Percentiles rank a stretch among this genome's conserved stretches.
phyloP scores from a whole-genome alignment of 2,113 vertebrate genomes.

The Gasterosteus aculeatus region DNA sequence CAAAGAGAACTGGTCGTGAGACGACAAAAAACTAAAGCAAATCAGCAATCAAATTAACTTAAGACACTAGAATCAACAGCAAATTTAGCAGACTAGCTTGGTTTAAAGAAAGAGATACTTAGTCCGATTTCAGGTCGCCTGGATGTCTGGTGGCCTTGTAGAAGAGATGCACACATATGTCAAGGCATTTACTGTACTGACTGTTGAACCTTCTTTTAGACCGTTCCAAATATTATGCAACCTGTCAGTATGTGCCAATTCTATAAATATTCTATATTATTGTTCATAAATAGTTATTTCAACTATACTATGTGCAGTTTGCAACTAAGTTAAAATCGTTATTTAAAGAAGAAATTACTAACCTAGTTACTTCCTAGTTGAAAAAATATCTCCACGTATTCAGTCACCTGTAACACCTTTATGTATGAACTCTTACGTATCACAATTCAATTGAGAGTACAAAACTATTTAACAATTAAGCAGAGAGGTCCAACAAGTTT shows the following conservation, averaged over 20 bases:
- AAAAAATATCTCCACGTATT: neutral
- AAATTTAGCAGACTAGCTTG: too few relatives aligned
- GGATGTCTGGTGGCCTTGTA: too few relatives aligned
- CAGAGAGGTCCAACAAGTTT: neutral
- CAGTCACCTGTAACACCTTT: neutral
- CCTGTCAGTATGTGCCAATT: neutral
- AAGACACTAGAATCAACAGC: too few relatives aligned
- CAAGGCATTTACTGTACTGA: slow-evolving; percentile 53
- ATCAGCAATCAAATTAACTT: too few relatives aligned
- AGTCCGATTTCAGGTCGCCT: too few relatives aligned
- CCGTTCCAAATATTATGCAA: slow-evolving; percentile 26
- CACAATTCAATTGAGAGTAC: neutral
- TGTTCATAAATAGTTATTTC: slow-evolving; percentile 9
- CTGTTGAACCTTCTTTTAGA: slow-evolving; percentile 46
- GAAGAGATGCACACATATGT: too few relatives aligned
- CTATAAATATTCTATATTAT: neutral
- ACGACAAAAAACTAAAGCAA: too few relatives aligned
- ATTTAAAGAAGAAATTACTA: neutral
- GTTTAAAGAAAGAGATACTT: too few relatives aligned
- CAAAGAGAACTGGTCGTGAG: too few relatives aligned
- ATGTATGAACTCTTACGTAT: neutral
- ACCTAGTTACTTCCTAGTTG: neutral
- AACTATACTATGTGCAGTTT: neutral
- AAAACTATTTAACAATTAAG: neutral
- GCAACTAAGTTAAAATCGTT: neutral